Evolutionary conservation across 2,888 invertebrate species (phyloP).

Genomic region (Drosophila anomelani): DNA sequence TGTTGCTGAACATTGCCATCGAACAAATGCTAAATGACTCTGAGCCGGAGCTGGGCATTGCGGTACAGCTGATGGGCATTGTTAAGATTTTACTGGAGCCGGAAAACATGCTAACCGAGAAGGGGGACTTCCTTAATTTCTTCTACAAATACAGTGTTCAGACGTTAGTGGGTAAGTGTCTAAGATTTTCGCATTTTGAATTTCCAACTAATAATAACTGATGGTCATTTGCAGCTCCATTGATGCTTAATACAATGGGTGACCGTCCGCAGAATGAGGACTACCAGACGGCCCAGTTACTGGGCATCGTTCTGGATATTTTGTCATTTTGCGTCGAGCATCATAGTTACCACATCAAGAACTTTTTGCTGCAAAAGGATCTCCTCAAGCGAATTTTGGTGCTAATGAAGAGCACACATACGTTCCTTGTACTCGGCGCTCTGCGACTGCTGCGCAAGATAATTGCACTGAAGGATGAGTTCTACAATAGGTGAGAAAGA

Average conservation of each 20-base stretch:
- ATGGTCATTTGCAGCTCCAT: slow-evolving; percentile 88
- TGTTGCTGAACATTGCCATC: slow-evolving; percentile 97
- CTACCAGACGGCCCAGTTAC: slow-evolving; percentile 97
- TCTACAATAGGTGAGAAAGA: slow-evolving; percentile 90
- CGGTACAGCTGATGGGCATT: slow-evolving; percentile 98
- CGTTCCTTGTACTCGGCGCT: slow-evolving; percentile 98
- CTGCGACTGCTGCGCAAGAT: slow-evolving; percentile 98
- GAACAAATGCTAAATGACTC: slow-evolving; percentile 98
- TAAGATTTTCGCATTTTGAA: too few relatives aligned
- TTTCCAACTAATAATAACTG: background rate
- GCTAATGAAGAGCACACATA: slow-evolving; percentile 98
- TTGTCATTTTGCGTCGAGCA: slow-evolving; percentile 99
- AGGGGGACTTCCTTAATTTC: slow-evolving; percentile 98
- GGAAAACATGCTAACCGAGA: slow-evolving; percentile 99
- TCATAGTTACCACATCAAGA: slow-evolving; percentile 99
- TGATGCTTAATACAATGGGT: slow-evolving; percentile 95
- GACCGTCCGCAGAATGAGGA: slow-evolving; percentile 97
- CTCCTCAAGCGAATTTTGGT: slow-evolving; percentile 97
- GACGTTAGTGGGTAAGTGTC: slow-evolving; percentile 92
- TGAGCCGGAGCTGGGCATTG: slow-evolving; percentile 98
- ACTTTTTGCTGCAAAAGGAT: slow-evolving; percentile 98
- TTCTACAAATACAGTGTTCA: slow-evolving; percentile 99
- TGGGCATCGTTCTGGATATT: slow-evolving; percentile 97
- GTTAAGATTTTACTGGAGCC: slow-evolving; percentile 97
- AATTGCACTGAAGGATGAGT: slow-evolving; percentile 98